These are phyloP conservation scores for Epinephelus coioides DNA, from an alignment of 2,797 vertebrate genomes.

Conservation along the genomic window DNA sequence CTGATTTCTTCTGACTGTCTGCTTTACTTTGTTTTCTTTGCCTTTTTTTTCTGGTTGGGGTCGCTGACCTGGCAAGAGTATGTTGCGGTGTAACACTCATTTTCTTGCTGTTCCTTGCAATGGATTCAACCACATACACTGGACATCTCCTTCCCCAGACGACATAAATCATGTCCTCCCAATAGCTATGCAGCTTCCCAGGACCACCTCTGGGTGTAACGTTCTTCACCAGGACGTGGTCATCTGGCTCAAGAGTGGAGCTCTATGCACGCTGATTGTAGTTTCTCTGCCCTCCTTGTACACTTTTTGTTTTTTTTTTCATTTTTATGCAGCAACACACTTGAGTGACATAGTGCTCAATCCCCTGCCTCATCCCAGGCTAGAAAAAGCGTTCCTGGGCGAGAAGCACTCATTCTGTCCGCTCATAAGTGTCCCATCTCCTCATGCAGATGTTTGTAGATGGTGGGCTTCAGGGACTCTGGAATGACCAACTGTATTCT, in stretches of 20 bases:
- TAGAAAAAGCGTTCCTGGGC: conserved; percentile 1
- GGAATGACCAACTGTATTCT: too few species aligned
- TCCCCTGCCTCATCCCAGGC: conserved; percentile 16
- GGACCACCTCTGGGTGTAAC: conserved; percentile 1
- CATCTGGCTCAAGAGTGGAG: background rate
- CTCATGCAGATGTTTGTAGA: too few species aligned
- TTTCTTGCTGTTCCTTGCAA: too few species aligned
- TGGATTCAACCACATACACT: too few species aligned
- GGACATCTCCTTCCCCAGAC: too few species aligned
- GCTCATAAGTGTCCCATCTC: too few species aligned
- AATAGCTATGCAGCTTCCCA: conserved; percentile 10
- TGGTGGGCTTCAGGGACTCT: too few species aligned
- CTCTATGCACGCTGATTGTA: conserved; percentile 1
- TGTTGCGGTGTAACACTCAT: too few species aligned
- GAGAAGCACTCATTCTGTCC: background rate
- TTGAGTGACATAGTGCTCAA: conserved; percentile 4
- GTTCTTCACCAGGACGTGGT: conserved; percentile 32
- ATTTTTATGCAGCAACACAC: conserved; percentile 19
- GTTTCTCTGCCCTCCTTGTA: background rate
- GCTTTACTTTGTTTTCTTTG: too few species aligned
- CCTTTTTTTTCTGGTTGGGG: too few species aligned
- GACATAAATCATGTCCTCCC: conserved; percentile 13
- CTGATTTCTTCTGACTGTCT: too few species aligned
- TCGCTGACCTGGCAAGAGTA: too few species aligned
- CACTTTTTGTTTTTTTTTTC: conserved; percentile 20